Conservation (phyloP, 2,888 invertebrate species). For the Cataglyphis livida region DNA sequence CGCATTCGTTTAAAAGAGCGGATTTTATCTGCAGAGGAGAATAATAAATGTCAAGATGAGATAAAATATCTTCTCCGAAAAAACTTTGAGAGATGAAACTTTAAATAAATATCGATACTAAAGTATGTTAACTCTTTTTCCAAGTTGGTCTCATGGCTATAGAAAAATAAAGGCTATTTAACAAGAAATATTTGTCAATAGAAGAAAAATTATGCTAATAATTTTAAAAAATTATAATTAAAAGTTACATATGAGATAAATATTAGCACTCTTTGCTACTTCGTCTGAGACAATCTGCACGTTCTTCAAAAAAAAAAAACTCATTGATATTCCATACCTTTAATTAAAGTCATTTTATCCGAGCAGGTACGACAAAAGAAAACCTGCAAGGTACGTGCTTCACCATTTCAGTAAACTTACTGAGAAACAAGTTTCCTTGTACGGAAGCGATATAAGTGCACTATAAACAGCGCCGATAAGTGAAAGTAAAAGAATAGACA, state of each 20-base stretch:
- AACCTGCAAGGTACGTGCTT: neutral
- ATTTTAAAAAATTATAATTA: neutral
- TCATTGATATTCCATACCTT: neutral
- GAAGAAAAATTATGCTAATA: neutral
- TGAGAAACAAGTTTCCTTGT: conserved; percentile 21
- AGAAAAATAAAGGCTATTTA: neutral
- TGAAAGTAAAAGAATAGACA: neutral
- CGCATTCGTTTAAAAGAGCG: neutral
- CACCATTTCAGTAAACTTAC: neutral
- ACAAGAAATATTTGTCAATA: neutral
- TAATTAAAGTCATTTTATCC: neutral
- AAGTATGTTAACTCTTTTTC: neutral
- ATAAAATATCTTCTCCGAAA: neutral
- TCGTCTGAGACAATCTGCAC: neutral
- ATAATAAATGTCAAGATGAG: conserved; percentile 1
- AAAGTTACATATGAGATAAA: neutral
- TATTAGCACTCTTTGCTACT: neutral
- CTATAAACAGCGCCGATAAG: neutral
- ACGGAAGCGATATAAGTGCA: neutral
- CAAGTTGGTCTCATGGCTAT: neutral
- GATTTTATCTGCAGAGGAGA: neutral
- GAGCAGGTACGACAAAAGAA: neutral
- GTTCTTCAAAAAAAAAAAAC: neutral
- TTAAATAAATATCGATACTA: neutral
- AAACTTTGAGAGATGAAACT: neutral